Base-by-base conservation (phyloP, 2,888 invertebrate genomes). In the Ectobius pallidus region DNA sequence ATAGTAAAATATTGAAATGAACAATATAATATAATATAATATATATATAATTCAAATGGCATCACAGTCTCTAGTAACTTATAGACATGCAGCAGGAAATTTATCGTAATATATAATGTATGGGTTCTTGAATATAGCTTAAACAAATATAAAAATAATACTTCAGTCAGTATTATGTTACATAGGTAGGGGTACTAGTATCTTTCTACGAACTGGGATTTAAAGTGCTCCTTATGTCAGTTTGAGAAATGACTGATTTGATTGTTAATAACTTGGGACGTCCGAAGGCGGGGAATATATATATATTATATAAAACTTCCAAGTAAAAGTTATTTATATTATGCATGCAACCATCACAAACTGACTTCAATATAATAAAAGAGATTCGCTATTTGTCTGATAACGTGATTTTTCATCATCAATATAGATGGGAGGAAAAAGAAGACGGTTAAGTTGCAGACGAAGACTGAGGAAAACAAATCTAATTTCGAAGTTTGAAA, bases 321-420 rank as follows among this genome's bases (percentile, higher is more conserved):
- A 65, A 65, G 7, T 44, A 42, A 46, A 55, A 30, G 14, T 65
- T 65, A 65, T 65, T 44, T 65, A 65, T 46, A 30, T 44, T 22
- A 46, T 27, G 65, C 65, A 65, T 65, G 65, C 65, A n/a, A 65
- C 42, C 65, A n/a, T 30, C 27, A 3, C 9, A 46, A 46, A 46
- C n/a, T n/a, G 25, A 7, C 16, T 22, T 20, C 4, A 3, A 55
- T 25, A 2, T 25, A 55, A 55, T 55, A 55, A 55, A 55, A 55
- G 58, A 25, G 1, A 58, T 16, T 16, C 16, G 30, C 32, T 32
- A 14, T 25, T 58, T 16, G 25, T n/a, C 46, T 44, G 65, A 44
- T 65, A 65, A 65, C 65, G 65, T 46, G 46, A 65, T 65, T 46
- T 65, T 65, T 39, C 65, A 46, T 65, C 65, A 65, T 65, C 65